Base-by-base conservation (phyloP, 2,888 invertebrate genomes). In the Spisula solida region DNA sequence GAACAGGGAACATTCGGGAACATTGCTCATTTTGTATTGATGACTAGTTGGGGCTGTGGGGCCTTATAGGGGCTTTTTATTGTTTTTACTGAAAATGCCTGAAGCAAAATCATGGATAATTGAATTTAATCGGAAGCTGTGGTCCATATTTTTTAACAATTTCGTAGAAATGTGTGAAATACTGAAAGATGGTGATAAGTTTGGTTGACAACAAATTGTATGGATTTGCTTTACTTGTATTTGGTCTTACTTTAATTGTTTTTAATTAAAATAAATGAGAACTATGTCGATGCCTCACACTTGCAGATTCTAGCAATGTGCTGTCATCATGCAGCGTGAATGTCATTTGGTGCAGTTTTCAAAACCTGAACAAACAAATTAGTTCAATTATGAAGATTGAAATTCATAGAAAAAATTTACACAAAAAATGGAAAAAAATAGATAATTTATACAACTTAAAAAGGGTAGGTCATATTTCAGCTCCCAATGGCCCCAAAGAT, bases 1-100 rank as follows among this genome's bases (percentile, higher is more conserved):
- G 55, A 2, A 78, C 31, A 78, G 79, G 85, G 79, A 85, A 47
- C 47, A 80, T 80, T 80, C 25, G 79, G 85, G 79, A 85, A 47
- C n/a, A 80, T 80, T 80, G 25, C 80, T 75, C 75, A 75, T 75
- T 34, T 75, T 14, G 75, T 75, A 75, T 75, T 75, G 75, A 75
- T 75, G 75, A 75, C 31, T 25, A 75, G 18, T 14, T 31, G 14
- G 70, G 34, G 75, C 75, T 75, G 34, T 34, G 75, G 75, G 75
- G 75, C 75, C 75, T 34, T 75, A 75, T 75, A 75, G 75, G 75
- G 75, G 75, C 75, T 34, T 75, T 34, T 75, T 75, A 75, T 75
- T 34, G 34, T 75, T 75, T 25, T 75, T 31, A 34, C 31, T 25
- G 8, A 75, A 25, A 75, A 75, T 41, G 31, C 75, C 34, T 34